Conservation (phyloP, 2,888 invertebrate species). For the Orthosia cruda region DNA sequence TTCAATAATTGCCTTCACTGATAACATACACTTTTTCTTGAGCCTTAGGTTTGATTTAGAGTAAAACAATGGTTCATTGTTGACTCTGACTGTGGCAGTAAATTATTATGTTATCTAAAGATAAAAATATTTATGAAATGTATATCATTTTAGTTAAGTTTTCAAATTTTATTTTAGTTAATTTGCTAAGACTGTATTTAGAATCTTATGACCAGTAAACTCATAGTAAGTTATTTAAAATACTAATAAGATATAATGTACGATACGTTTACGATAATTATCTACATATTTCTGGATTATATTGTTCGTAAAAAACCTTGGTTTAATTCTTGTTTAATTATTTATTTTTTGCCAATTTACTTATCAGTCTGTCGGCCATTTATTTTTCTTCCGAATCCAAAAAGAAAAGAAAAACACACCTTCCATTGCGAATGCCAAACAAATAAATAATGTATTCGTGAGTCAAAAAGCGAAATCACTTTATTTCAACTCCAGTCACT, state of each 20-base stretch:
- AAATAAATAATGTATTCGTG: conserved; percentile 18
- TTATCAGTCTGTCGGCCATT: not conserved
- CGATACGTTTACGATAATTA: not conserved
- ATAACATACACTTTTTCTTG: no score
- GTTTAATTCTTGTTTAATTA: not conserved
- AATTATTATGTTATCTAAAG: not conserved
- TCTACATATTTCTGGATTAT: not conserved
- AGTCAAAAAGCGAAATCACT: conserved; percentile 45
- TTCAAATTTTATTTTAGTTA: conserved; percentile 49
- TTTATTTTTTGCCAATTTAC: not conserved
- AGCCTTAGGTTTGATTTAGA: not conserved
- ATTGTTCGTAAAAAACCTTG: not conserved
- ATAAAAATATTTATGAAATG: conserved; percentile 37
- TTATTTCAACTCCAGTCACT: conserved; percentile 36
- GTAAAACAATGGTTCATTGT: not conserved
- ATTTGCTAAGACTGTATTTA: conserved; percentile 36
- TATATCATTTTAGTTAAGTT: conserved; percentile 40
- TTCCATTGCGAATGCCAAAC: not conserved
- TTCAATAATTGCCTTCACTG: no score
- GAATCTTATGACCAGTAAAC: not conserved
- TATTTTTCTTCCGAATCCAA: not conserved
- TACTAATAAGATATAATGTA: not conserved
- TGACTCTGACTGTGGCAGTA: not conserved
- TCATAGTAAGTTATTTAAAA: not conserved
- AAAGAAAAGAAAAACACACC: not conserved